Evolutionary conservation across 2,797 vertebrate genomes (phyloP).

Genomic region (Dryobates pubescens): DNA sequence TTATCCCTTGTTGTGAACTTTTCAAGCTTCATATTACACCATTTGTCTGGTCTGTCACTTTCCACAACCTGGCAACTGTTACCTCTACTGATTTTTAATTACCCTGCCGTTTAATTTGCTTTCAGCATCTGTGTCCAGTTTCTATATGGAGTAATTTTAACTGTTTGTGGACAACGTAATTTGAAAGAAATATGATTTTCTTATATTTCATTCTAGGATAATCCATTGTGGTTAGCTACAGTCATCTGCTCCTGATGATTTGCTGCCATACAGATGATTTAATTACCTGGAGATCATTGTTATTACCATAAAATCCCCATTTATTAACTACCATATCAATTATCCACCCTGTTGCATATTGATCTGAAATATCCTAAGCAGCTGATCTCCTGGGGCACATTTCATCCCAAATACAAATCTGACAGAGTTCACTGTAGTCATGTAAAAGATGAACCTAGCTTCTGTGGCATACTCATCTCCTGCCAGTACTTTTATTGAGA

Average conservation of each 20-base stretch:
- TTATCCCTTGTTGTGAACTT: background rate
- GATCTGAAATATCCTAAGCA: conserved; percentile 13
- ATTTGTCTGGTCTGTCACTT: conserved; percentile 4
- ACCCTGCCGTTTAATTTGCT: conserved; percentile 26
- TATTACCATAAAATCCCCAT: conserved; percentile 51
- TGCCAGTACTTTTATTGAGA: background rate
- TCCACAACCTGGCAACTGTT: background rate
- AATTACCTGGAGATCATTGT: conserved; percentile 26
- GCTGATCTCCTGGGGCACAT: background rate
- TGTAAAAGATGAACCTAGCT: background rate
- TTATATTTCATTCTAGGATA: conserved; percentile 14
- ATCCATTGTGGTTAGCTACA: conserved; percentile 19
- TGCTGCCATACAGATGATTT: conserved; percentile 40
- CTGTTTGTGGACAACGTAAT: conserved; percentile 29
- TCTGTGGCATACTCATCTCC: background rate
- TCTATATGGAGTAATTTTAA: background rate
- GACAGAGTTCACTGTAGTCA: background rate
- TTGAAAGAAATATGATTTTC: conserved; percentile 49
- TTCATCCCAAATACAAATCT: background rate
- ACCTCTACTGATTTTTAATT: conserved; percentile 26
- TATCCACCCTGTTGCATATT: conserved; percentile 2
- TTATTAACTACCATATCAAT: conserved; percentile 56
- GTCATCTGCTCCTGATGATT: conserved; percentile 40
- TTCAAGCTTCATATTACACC: background rate
- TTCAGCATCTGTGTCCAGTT: conserved; percentile 35